Evolutionary conservation across 1,140 invertebrate species (phyloP), one percentile per base, ranked within the genome.

Genomic region (Thaumatotibia leucotreta): DNA sequence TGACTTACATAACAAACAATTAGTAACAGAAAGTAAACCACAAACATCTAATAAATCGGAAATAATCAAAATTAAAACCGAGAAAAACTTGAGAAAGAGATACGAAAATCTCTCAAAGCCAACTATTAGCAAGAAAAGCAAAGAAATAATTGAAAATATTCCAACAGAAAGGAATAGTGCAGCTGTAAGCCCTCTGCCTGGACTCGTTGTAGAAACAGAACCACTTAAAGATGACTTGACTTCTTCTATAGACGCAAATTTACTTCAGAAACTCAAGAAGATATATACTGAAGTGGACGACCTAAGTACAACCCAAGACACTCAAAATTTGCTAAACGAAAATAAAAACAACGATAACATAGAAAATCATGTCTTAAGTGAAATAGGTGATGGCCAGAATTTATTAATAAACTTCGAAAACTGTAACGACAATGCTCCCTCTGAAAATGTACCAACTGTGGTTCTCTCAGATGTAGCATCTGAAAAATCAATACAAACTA

Each of bases 161-260:
- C 9, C 23, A 14, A 50, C 64, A 14, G 64, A 52, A 32, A 67
- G 71, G 27, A 64, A 70, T 23, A 77, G 82, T 61, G 70, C 70
- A 69, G 77, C 79, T 17, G 32, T 69, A 35, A 87, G 86, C 69
- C 79, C 84, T 14, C 67, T 87, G 27, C 84, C 86, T 4, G 80
- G 69, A 31, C 68, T 89, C 6, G 39, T 82, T 4, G 71, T 87
- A 6, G 86, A 89, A 75, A 64, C 71, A 23, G 68, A 66, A 3
- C 10, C 33, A 10, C 27, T 20, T 1, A 66, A 69, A 24, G 65
- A 83, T 4, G 63, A 68, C 14, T 20, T 11, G 11, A 70, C 80
- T 33, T 78, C 83, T 71, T 78, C 77, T 8, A 31, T 80, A 1
- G 64, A 69, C 0, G 64, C 61, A 1, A 35, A 58, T 11, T 73